These are phyloP conservation scores for Bursaphelenchus okinawaensis DNA, from an alignment of 2,888 invertebrate genomes.

Conservation along the genomic window DNA sequence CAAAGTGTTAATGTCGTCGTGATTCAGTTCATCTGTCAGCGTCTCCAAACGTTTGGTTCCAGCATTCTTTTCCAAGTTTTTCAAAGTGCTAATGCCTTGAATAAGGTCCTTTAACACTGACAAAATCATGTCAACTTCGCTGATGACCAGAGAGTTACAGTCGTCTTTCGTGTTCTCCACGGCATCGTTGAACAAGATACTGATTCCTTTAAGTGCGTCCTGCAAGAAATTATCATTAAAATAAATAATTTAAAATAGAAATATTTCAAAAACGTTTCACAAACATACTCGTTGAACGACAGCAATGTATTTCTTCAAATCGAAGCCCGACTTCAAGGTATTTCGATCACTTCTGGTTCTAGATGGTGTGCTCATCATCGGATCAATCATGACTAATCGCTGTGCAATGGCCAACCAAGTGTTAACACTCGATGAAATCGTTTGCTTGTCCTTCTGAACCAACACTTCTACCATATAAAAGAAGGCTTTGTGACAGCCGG, in stretches of 20 bases:
- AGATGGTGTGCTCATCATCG: slow-evolving; percentile 9
- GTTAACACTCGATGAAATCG: neutral
- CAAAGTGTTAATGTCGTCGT: slow-evolving; percentile 21
- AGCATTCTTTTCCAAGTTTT: slow-evolving; percentile 10
- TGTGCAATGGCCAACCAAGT: slow-evolving; percentile 25
- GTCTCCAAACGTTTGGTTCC: neutral
- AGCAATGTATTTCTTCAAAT: slow-evolving; percentile 24
- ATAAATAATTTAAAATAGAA: neutral
- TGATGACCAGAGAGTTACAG: neutral
- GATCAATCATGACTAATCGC: slow-evolving; percentile 13
- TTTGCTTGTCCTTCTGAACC: neutral
- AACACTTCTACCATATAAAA: slow-evolving; percentile 16
- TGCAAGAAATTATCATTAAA: neutral
- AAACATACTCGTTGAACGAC: slow-evolving; percentile 17
- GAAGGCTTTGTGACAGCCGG: slow-evolving; percentile 46
- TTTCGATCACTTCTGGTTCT: neutral
- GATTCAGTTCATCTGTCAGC: slow-evolving; percentile 14
- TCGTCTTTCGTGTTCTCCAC: slow-evolving; percentile 5
- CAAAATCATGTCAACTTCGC: slow-evolving; percentile 8
- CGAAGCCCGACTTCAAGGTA: slow-evolving; percentile 11
- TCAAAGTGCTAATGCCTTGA: slow-evolving; percentile 16
- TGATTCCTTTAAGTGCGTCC: slow-evolving; percentile 15
- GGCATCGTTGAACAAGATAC: slow-evolving; percentile 13
- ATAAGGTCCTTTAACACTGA: slow-evolving; percentile 19
- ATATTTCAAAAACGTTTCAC: too few species aligned